phyloP scores from a whole-genome alignment of 2,113 vertebrate species.

The Heterotilapia buettikoferi region DNA sequence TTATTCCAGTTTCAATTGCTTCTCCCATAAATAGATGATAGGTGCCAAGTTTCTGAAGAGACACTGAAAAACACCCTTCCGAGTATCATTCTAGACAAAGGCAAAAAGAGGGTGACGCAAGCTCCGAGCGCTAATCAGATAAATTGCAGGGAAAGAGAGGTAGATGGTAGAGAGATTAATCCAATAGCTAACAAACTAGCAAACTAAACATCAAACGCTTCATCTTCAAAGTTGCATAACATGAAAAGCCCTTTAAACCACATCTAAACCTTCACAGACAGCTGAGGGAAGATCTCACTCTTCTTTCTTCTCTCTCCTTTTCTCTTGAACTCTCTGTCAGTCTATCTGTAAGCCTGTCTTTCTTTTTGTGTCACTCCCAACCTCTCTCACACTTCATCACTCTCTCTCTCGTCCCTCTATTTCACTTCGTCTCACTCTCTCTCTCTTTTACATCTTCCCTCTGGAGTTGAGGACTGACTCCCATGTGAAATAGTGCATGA shows the following conservation, averaged over 20 bases:
- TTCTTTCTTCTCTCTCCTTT: slow-evolving; percentile 36
- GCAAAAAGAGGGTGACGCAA: slow-evolving; percentile 40
- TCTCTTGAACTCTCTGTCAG: slow-evolving; percentile 44
- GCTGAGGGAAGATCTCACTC: slow-evolving; percentile 54
- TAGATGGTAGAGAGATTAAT: slow-evolving; percentile 51
- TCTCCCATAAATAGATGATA: slow-evolving; percentile 64
- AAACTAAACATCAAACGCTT: slow-evolving; percentile 65
- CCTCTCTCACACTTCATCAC: background rate
- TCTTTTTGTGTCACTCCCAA: background rate
- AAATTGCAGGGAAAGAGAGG: slow-evolving; percentile 31
- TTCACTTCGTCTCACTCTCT: background rate
- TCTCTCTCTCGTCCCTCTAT: background rate
- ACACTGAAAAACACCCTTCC: slow-evolving; percentile 41
- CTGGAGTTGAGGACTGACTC: slow-evolving; percentile 38
- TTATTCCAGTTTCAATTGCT: slow-evolving; percentile 59
- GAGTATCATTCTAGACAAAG: slow-evolving; percentile 40
- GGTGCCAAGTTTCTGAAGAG: slow-evolving; percentile 49
- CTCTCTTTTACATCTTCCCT: slow-evolving; percentile 4
- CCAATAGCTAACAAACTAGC: slow-evolving; percentile 64
- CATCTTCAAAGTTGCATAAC: slow-evolving; percentile 71
- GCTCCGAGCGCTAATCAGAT: slow-evolving; percentile 49
- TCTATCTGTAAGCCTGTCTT: slow-evolving; percentile 27
- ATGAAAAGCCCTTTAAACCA: slow-evolving; percentile 65
- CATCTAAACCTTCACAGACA: slow-evolving; percentile 58
- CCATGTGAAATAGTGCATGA: slow-evolving; percentile 57